Base-by-base conservation (phyloP, 2,888 invertebrate species). In the Colostygia pectinataria region DNA sequence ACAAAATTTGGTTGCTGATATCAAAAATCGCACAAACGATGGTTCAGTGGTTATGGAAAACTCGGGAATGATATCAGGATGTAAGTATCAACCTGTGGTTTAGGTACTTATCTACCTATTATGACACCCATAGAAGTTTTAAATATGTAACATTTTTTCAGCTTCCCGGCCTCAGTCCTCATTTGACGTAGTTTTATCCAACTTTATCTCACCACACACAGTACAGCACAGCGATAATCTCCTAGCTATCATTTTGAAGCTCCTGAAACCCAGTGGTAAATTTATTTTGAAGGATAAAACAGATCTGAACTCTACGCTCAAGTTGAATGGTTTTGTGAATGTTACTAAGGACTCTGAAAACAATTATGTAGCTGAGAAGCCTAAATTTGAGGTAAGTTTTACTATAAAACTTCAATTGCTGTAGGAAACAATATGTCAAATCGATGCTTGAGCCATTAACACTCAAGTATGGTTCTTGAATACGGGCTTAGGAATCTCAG, bases 311-410 rank as follows among this genome's bases (percentile, higher is more conserved):
- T 90, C 91, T 27, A 74, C 86, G 37, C 78, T 95, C 13, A 94
- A 93, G 71, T 69, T 95, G 1, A 91, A 91, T 63, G 95, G 95
- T 4, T 95, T 94, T 65, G 71, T 92, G 10, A 83, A 91, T 70
- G 64, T 89, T n/a, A 63, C 55, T 3, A 76, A 77, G 28, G 60
- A 62, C 29, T 54, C 65, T 10, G 77, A 78, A 25, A 69, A 75
- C 61, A 53, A 91, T 33, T 82, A 71, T 62, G 75, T 85, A 27
- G 91, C 92, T 52, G 88, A 91, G 45, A 95, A 95, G 76, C 94
- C 95, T 2, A 92, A 92, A 61, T 96, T 94, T 85, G 93, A 94
- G 89, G 92, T 92, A 68, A 80, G 78, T 29, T 23, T 10, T 4
- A 9, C n/a, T 1, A 25, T 25, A n/a, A n/a, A n/a, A n/a, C n/a